Evolutionary conservation across 2,797 vertebrate species (phyloP).

Genomic region (Sebastes iracundus): DNA sequence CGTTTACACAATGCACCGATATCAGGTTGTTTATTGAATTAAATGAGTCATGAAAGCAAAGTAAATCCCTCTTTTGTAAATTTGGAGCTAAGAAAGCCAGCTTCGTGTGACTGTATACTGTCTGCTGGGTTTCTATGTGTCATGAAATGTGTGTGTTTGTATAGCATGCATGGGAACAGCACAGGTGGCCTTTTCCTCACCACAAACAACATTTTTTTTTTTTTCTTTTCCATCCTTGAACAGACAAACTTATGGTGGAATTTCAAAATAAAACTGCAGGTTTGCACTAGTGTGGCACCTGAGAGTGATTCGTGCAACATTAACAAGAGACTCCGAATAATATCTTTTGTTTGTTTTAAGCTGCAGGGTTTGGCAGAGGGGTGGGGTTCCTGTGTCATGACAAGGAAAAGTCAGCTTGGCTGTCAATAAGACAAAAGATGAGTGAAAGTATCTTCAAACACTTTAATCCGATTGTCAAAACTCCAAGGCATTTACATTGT

Average conservation of each 20-base stretch:
- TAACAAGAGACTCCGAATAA: conserved; percentile 33
- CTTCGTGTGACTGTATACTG: not conserved
- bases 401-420: not conserved
- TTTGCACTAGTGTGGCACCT: not conserved
- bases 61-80: not conserved
- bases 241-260: not conserved
- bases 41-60: not conserved
- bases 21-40: not conserved
- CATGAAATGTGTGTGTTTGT: not conserved
- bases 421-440: conserved; percentile 18
- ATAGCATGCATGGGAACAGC: not conserved
- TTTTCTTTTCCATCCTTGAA: not conserved
- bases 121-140: not conserved
- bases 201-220: conserved; percentile 32
- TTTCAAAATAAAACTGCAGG: not conserved
- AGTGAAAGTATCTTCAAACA: conserved; percentile 31
- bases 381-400: conserved; percentile 16
- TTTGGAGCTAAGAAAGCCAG: not conserved
- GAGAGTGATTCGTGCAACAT: not conserved
- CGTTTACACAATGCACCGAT: not conserved
- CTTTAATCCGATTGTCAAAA: conserved; percentile 36
- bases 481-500: conserved; percentile 7
- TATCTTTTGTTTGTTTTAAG: conserved; percentile 51
- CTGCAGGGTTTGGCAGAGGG: conserved; percentile 40
- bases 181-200: conserved; percentile 28